phyloP scores from a whole-genome alignment of 1,140 invertebrate genomes.

The Drosophila carrolli region DNA sequence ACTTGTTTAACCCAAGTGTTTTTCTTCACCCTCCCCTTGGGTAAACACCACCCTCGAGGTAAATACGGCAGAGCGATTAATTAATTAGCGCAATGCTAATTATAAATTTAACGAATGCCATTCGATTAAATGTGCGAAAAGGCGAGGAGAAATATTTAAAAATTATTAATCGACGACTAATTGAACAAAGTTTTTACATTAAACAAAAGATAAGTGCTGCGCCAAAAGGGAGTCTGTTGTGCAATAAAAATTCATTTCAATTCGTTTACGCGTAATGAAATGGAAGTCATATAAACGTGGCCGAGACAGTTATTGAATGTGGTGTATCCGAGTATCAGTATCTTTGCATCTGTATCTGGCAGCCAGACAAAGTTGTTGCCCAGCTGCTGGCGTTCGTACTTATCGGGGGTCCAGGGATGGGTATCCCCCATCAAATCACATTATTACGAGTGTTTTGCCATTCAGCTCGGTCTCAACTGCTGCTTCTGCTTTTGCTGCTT shows the following conservation, averaged over 20 bases:
- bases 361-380: constrained; percentile 74
- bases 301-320: constrained; percentile 61
- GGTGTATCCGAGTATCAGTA: constrained; percentile 14
- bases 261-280: constrained; percentile 82
- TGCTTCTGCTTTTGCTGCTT: constrained; percentile 24
- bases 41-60: constrained; percentile 21
- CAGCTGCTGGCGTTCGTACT: constrained; percentile 49
- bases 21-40: not conserved
- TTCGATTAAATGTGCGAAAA: constrained; percentile 60
- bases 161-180: constrained; percentile 77
- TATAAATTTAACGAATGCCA: constrained; percentile 52
- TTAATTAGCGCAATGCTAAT: constrained; percentile 79
- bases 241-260: constrained; percentile 83
- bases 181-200: constrained; percentile 81
- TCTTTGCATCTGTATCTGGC: constrained; percentile 37
- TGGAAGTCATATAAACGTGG: constrained; percentile 77
- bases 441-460: constrained; percentile 73
- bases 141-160: constrained; percentile 39
- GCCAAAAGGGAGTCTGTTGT: constrained; percentile 52
- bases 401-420: constrained; percentile 2
- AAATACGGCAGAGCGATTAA: constrained; percentile 64
- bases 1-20: constrained; percentile 19
- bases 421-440: constrained; percentile 68
- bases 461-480: constrained; percentile 42
- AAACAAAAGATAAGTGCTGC: constrained; percentile 66